Conservation (phyloP, 2,113 vertebrate genomes). For the Ginglymostoma cirratum region DNA sequence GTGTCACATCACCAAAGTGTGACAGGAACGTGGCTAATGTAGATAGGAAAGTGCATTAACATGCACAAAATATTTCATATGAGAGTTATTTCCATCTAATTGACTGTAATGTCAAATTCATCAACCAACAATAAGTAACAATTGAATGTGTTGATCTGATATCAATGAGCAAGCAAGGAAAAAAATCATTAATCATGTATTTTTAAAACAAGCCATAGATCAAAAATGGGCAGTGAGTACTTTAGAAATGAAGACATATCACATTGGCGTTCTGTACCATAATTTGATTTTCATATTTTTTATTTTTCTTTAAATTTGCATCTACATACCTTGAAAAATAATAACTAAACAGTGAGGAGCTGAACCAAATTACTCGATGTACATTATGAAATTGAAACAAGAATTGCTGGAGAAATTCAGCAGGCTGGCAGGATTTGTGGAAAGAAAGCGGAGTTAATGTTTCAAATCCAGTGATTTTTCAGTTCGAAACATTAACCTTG, state of each 20-base stretch:
- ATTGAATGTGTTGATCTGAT: neutral
- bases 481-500: too few relatives aligned
- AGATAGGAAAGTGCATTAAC: neutral
- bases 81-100: neutral
- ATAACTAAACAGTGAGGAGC: neutral
- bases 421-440: too few relatives aligned
- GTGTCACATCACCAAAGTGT: neutral
- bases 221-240: neutral
- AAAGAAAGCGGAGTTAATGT: too few relatives aligned
- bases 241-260: neutral
- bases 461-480: too few relatives aligned
- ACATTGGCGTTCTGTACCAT: neutral
- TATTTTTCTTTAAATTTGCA: neutral
- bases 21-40: neutral
- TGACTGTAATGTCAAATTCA: neutral
- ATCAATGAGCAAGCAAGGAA: neutral
- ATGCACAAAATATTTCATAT: neutral
- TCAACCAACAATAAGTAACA: neutral
- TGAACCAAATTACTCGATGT: neutral
- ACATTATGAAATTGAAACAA: neutral
- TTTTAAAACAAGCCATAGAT: neutral
- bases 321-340: neutral
- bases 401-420: too few relatives aligned
- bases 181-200: neutral
- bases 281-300: neutral